A percentile compares a stretch with the other conserved stretches of the same genome.
phyloP scores from a whole-genome alignment of 2,113 vertebrate genomes.

The Notothenia rossii region DNA sequence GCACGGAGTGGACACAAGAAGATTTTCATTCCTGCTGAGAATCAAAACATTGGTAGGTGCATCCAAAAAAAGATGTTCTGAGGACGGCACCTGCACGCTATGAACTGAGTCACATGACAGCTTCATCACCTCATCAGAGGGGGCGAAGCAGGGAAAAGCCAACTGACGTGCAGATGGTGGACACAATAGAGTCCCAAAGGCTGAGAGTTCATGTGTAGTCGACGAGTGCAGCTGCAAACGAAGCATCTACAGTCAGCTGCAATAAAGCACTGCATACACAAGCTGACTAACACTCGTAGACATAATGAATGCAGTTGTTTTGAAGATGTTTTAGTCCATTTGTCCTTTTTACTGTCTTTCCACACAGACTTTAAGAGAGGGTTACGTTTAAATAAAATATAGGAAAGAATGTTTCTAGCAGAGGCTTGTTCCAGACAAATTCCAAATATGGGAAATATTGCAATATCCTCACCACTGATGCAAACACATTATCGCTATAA shows the following conservation, averaged over 20 bases:
- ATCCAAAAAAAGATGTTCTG: background rate
- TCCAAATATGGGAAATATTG: slow-evolving; percentile 7
- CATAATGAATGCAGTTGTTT: background rate
- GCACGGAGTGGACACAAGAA: slow-evolving; percentile 38
- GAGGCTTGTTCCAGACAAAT: background rate
- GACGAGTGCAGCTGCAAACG: slow-evolving; percentile 41
- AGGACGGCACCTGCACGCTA: slow-evolving; percentile 41
- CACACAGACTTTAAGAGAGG: background rate
- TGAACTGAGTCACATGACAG: slow-evolving; percentile 43
- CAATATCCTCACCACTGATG: background rate
- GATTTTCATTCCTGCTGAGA: slow-evolving; percentile 23
- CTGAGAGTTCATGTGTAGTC: background rate
- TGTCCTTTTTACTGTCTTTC: slow-evolving; percentile 9
- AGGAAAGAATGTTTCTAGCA: slow-evolving; percentile 20
- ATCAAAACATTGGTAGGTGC: slow-evolving; percentile 10
- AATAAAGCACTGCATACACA: slow-evolving; percentile 18
- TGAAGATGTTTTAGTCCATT: slow-evolving; percentile 14
- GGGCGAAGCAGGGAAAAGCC: slow-evolving; percentile 24
- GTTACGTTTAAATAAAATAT: background rate
- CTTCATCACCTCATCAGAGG: slow-evolving; percentile 51
- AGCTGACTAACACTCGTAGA: slow-evolving; percentile 9
- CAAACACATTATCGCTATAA: background rate
- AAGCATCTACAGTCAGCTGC: slow-evolving; percentile 21
- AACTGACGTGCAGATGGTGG: slow-evolving; percentile 35
- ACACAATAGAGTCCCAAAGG: slow-evolving; percentile 28